Conservation (phyloP, 2,888 invertebrate genomes). For the Metalampra italica region DNA sequence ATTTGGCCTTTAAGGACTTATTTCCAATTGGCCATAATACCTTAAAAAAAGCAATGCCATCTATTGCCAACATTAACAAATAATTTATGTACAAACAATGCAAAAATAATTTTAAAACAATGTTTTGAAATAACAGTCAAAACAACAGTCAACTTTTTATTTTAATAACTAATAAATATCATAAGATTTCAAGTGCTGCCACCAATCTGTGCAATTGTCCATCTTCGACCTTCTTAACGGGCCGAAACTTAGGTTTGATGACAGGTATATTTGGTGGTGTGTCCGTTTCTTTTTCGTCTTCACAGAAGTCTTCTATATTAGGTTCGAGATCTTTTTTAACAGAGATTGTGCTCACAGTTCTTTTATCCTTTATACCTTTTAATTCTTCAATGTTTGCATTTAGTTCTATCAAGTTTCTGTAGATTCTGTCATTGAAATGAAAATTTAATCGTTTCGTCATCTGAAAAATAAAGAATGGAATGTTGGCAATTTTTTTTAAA, state of each 20-base stretch:
- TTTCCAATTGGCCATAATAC: too few relatives aligned
- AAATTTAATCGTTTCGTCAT: slow-evolving; percentile 66
- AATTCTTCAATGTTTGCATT: slow-evolving; percentile 48
- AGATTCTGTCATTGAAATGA: slow-evolving; percentile 67
- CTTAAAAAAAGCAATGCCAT: too few relatives aligned
- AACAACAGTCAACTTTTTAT: slow-evolving; percentile 6
- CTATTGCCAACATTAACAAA: too few relatives aligned
- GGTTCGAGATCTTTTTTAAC: slow-evolving; percentile 63
- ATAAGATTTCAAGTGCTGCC: slow-evolving; percentile 59
- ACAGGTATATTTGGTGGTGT: slow-evolving; percentile 46
- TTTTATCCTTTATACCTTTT: slow-evolving; percentile 42
- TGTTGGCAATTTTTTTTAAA: neutral
- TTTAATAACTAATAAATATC: slow-evolving; percentile 19
- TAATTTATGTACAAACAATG: too few relatives aligned
- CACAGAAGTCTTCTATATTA: slow-evolving; percentile 65
- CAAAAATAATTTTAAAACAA: too few relatives aligned
- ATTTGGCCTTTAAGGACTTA: too few relatives aligned
- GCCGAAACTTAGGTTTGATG: slow-evolving; percentile 49
- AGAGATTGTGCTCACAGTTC: slow-evolving; percentile 24
- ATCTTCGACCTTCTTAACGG: slow-evolving; percentile 46
- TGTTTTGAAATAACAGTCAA: slow-evolving; percentile 9
- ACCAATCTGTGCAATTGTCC: slow-evolving; percentile 54
- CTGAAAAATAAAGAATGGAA: slow-evolving; percentile 36
- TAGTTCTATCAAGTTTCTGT: slow-evolving; percentile 64
- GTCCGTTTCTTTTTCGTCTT: slow-evolving; percentile 52